Percentiles rank a stretch among this genome's conserved stretches.
Evolutionary conservation across 2,797 vertebrate species (phyloP).

Genomic region (Cyclopterus lumpus): DNA sequence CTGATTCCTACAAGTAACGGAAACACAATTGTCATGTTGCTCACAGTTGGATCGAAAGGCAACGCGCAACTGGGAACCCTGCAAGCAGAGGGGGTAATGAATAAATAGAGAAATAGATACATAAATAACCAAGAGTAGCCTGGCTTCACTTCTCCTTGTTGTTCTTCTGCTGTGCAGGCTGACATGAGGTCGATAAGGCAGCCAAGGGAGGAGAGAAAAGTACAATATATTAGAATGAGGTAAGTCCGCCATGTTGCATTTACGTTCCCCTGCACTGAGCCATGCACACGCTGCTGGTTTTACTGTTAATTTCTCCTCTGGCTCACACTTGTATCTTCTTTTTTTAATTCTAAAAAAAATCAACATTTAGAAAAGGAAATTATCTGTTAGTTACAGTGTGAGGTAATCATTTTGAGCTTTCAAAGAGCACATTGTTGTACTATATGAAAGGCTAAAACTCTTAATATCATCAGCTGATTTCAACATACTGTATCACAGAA

Average conservation of each 20-base stretch:
- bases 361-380: conserved; percentile 8
- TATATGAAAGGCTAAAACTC: conserved; percentile 4
- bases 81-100: conserved; percentile 69
- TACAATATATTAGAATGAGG: conserved; percentile 59
- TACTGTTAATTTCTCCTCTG: conserved; percentile 24
- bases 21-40: conserved; percentile 68
- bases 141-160: conserved; percentile 65
- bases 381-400: not conserved
- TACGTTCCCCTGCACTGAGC: conserved; percentile 22
- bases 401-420: conserved; percentile 4
- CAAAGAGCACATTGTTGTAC: conserved; percentile 4
- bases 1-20: conserved; percentile 41
- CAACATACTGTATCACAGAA: not conserved
- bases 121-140: conserved; percentile 80
- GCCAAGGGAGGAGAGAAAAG: conserved; percentile 55
- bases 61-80: conserved; percentile 58
- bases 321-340: not conserved
- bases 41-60: conserved; percentile 67
- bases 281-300: conserved; percentile 18
- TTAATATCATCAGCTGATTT: conserved; percentile 24
- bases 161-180: conserved; percentile 62
- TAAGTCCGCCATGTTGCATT: conserved; percentile 49
- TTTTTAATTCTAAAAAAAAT: conserved; percentile 10
- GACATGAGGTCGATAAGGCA: conserved; percentile 75
- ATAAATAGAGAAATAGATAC: conserved; percentile 82